Evolutionary conservation across 35 echinoderm and acorn worm genomes (phyloP).

Genomic region (Lytechinus variegatus): DNA sequence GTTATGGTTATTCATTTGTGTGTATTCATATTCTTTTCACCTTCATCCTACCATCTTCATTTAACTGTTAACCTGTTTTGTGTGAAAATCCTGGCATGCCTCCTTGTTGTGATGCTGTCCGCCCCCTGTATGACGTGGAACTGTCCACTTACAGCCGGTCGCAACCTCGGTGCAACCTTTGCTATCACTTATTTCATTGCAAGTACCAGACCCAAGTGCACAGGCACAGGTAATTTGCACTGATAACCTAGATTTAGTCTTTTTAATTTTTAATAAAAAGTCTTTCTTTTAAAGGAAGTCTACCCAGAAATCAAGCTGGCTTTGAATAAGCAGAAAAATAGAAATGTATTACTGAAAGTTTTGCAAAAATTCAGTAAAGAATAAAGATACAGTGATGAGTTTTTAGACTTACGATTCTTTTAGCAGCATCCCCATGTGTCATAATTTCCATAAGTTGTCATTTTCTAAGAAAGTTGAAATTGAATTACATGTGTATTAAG

Average conservation of each 20-base stretch:
- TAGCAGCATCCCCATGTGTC: too few species aligned
- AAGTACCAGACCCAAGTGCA: not conserved
- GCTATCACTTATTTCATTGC: constrained; percentile 18
- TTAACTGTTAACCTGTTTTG: not conserved
- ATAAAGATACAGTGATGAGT: too few species aligned
- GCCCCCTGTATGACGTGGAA: not conserved
- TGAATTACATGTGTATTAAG: too few species aligned
- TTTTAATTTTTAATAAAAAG: too few species aligned
- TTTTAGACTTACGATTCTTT: too few species aligned
- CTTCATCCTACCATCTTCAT: not conserved
- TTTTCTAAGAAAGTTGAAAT: too few species aligned
- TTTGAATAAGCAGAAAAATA: too few species aligned
- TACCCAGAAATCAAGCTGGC: too few species aligned
- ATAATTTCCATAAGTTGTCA: too few species aligned
- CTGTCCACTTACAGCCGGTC: not conserved
- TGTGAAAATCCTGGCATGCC: constrained; percentile 18
- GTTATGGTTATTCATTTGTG: not conserved
- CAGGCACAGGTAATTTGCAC: constrained; percentile 23
- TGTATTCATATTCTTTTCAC: not conserved
- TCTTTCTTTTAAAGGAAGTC: too few species aligned
- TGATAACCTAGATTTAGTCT: not conserved
- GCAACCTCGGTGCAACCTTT: constrained; percentile 17
- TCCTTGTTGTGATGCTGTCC: not conserved
- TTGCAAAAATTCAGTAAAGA: too few species aligned
- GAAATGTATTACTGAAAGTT: too few species aligned